Percentiles rank a stretch among this genome's conserved stretches.
Evolutionary conservation across 1,140 invertebrate genomes (phyloP).

Genomic region (Drosophila tristis): DNA sequence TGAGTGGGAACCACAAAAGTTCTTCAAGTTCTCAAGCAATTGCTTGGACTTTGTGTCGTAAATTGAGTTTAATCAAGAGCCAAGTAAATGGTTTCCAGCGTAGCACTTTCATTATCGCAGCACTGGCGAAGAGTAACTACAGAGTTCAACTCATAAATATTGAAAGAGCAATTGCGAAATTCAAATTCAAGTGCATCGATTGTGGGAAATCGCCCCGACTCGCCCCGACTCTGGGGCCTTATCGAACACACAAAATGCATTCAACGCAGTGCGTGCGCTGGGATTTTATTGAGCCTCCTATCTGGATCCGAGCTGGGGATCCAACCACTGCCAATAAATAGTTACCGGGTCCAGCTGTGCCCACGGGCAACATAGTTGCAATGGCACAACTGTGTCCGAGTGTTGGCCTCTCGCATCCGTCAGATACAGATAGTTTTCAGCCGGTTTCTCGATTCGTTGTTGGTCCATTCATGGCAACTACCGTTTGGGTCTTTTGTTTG

Average conservation of each 20-base stretch:
- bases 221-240: slow-evolving; percentile 2
- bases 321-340: slow-evolving; percentile 61
- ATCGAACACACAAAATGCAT: slow-evolving; percentile 78
- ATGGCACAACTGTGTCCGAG: slow-evolving; percentile 26
- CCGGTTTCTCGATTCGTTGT: slow-evolving; percentile 55
- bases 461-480: slow-evolving; percentile 76
- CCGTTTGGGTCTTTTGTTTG: slow-evolving; percentile 80
- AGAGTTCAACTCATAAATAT: slow-evolving; percentile 64
- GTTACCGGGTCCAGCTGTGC: slow-evolving; percentile 28
- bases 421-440: slow-evolving; percentile 42
- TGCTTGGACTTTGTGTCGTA: too few species aligned
- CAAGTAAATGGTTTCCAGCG: neutral
- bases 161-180: slow-evolving; percentile 66
- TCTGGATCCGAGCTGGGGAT: slow-evolving; percentile 42
- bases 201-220: slow-evolving; percentile 65
- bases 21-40: too few species aligned
- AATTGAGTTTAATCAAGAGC: too few species aligned
- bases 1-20: too few species aligned
- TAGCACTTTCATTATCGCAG: slow-evolving; percentile 45
- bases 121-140: slow-evolving; percentile 31
- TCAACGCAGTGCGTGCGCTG: slow-evolving; percentile 51
- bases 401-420: slow-evolving; percentile 20
- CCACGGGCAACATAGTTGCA: slow-evolving; percentile 61
- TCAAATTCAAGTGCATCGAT: slow-evolving; percentile 68
- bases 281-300: slow-evolving; percentile 59